Percentiles rank a stretch among this genome's conserved stretches.
phyloP scores from a whole-genome alignment of 2,113 vertebrate species.

The Chaetodon auriga region DNA sequence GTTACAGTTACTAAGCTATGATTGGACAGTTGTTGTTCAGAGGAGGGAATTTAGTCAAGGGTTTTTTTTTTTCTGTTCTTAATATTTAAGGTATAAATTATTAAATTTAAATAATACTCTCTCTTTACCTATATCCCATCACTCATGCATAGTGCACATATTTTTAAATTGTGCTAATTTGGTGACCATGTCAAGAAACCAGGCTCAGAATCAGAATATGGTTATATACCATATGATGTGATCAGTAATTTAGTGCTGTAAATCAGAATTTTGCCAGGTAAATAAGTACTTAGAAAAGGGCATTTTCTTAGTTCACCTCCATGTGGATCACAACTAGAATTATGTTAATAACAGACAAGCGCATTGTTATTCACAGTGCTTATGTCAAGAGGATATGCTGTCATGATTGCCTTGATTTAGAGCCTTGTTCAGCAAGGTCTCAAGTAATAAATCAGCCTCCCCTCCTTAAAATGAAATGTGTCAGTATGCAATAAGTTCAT shows the following conservation, averaged over 20 bases:
- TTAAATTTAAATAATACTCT: too few relatives aligned
- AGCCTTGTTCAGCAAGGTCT: slow-evolving; percentile 21
- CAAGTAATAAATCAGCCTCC: slow-evolving; percentile 31
- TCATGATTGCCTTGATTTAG: slow-evolving; percentile 45
- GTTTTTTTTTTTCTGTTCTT: too few relatives aligned
- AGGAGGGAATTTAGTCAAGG: too few relatives aligned
- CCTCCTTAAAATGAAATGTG: slow-evolving; percentile 24
- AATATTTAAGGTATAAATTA: too few relatives aligned
- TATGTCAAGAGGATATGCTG: slow-evolving; percentile 23
- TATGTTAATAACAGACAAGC: neutral
- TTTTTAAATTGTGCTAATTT: too few relatives aligned
- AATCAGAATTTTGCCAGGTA: too few relatives aligned
- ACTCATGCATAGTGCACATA: too few relatives aligned
- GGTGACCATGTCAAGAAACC: too few relatives aligned
- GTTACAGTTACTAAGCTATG: too few relatives aligned
- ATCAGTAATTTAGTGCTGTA: neutral
- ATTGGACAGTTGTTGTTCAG: too few relatives aligned
- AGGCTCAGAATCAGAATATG: neutral
- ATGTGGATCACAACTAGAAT: neutral
- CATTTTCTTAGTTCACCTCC: neutral
- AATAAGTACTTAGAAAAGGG: neutral
- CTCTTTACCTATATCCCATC: too few relatives aligned
- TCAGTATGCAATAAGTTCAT: slow-evolving; percentile 34
- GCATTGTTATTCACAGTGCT: slow-evolving; percentile 11
- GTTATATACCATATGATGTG: neutral